Conservation (phyloP, 1,140 invertebrate species). For the Drosophila leontia region DNA sequence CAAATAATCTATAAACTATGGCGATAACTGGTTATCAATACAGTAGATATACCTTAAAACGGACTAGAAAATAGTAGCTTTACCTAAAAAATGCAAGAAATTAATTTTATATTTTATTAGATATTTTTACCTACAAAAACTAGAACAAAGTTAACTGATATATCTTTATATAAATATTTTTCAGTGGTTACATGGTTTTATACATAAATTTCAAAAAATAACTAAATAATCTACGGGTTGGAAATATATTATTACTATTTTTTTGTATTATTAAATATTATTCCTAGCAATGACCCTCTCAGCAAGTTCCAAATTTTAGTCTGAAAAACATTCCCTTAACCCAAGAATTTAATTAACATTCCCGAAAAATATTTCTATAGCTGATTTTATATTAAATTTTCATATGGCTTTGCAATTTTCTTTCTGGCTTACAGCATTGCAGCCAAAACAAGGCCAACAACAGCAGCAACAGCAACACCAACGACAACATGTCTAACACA, state of each 20-base stretch:
- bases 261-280: background rate
- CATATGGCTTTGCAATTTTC: constrained; percentile 1
- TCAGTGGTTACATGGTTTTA: background rate
- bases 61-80: background rate
- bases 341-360: constrained; percentile 46
- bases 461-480: constrained; percentile 23
- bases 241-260: background rate
- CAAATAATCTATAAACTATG: constrained; percentile 18
- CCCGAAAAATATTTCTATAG: constrained; percentile 21
- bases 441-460: constrained; percentile 30
- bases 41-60: background rate
- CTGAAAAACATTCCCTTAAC: background rate
- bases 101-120: background rate
- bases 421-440: constrained; percentile 49
- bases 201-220: background rate
- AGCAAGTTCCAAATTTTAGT: background rate
- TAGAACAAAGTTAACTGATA: background rate
- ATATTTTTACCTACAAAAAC: background rate
- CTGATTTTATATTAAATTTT: constrained; percentile 44
- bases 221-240: background rate
- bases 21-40: constrained; percentile 23
- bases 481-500: constrained; percentile 49
- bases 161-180: background rate
- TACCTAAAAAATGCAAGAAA: background rate
- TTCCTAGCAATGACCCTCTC: background rate